Percentiles rank a stretch among this genome's conserved stretches.
Conservation (phyloP, 1,140 invertebrate genomes). For the Polyergus mexicanus region DNA sequence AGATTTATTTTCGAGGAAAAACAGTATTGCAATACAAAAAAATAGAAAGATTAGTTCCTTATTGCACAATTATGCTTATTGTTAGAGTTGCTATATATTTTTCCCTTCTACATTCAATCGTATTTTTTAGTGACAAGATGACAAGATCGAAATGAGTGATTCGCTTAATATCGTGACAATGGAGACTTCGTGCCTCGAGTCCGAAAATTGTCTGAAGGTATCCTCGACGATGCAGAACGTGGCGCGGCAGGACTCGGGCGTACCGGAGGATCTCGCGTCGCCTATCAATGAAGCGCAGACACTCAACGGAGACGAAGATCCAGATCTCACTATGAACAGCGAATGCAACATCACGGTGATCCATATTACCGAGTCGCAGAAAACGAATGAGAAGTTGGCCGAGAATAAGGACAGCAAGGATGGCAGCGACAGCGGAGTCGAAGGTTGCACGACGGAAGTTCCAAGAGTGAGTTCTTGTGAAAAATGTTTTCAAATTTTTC, state of each 20-base stretch:
- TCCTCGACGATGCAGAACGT: constrained; percentile 72
- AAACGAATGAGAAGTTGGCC: constrained; percentile 67
- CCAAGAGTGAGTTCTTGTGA: constrained; percentile 74
- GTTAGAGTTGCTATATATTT: not conserved
- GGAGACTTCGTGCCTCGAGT: constrained; percentile 62
- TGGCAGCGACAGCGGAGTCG: constrained; percentile 93
- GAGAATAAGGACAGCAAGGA: constrained; percentile 87
- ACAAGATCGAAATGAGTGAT: constrained; percentile 67
- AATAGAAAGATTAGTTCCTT: not conserved
- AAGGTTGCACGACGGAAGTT: constrained; percentile 88
- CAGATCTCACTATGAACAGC: constrained; percentile 78
- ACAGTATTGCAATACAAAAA: too few species aligned
- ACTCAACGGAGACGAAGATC: constrained; percentile 71
- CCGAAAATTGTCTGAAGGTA: constrained; percentile 67
- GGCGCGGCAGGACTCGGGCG: constrained; percentile 82
- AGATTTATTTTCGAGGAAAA: too few species aligned
- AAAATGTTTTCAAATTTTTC: not conserved
- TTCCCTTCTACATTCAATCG: too few species aligned
- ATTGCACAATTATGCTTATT: not conserved
- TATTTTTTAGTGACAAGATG: constrained; percentile 71
- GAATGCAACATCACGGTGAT: constrained; percentile 84
- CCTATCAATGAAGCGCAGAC: constrained; percentile 60
- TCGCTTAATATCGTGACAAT: constrained; percentile 64
- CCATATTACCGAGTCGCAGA: constrained; percentile 75
- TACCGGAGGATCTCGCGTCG: constrained; percentile 81